Evolutionary conservation across 2,888 invertebrate genomes (phyloP), one percentile per base, ranked within the genome.

Genomic region (Phasia obesa): DNA sequence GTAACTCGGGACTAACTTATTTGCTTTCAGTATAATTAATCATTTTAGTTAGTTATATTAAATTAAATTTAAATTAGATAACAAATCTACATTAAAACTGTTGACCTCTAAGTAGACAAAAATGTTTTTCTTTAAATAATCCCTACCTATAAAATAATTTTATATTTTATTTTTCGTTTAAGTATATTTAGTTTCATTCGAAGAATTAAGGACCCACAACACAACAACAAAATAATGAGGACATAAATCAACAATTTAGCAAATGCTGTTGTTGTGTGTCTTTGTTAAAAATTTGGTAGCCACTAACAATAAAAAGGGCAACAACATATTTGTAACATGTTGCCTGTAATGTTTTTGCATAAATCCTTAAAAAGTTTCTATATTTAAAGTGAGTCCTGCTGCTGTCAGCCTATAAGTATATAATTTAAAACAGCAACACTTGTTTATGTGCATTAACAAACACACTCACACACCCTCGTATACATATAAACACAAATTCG

Each of bases 231-330:
- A n/a, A 13, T 42, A 13, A 15, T 51, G 1, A 42, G 44, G 21
- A 13, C 42, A 55, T 55, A 67, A 53, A 67, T 67, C 67, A 67
- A 53, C 9, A 19, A 64, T 62, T 62, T 47, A 62, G 47, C 49
- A 64, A 49, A 49, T 35, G 4, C 21, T 38, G 2, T 42, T n/a
- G 15, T 13, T 42, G 38, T 42, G 38, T 1, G 13, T 42, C 3
- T 27, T 27, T 27, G 27, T 42, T 42, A 13, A 42, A 15, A 42
- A 27, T 3, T 3, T 6, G 27, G 27, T 27, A 27, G n/a, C 6
- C 6, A 27, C 3, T 15, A 42, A 42, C 15, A 42, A 42, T 42
- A 42, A 42, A 42, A 42, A 42, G 15, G 4, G 15, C 38, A 42
- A 42, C 38, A 42, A 42, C 38, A 35, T 35, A 35, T 11, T 35